Evolutionary conservation across 1,140 invertebrate genomes (phyloP).

Genomic region (Euura lappo): DNA sequence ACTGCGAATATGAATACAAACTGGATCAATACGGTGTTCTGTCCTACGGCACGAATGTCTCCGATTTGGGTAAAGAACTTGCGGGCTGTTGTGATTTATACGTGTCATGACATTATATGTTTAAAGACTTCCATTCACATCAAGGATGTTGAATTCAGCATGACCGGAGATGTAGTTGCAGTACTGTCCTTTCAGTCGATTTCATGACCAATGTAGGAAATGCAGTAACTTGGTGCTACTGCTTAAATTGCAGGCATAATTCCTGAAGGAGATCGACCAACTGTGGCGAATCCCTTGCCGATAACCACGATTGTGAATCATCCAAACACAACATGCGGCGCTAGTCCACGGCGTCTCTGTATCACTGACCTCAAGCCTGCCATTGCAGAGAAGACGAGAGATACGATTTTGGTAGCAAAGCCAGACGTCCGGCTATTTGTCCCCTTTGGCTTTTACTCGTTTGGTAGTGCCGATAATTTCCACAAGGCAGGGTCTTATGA

Average conservation of each 20-base stretch:
- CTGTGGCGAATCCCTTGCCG: not conserved
- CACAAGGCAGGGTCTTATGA: not conserved
- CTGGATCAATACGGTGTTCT: not conserved
- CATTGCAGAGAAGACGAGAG: not conserved
- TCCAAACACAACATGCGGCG: not conserved
- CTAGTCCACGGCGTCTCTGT: not conserved
- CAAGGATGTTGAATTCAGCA: too few relatives aligned
- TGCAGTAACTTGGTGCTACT: too few relatives aligned
- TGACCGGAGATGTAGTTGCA: too few relatives aligned
- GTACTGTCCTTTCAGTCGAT: too few relatives aligned
- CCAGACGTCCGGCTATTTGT: not conserved
- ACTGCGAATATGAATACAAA: constrained; percentile 49
- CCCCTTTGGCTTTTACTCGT: not conserved
- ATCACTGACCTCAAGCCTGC: not conserved
- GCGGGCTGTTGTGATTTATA: too few relatives aligned
- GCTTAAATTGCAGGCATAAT: not conserved
- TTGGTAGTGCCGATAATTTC: not conserved
- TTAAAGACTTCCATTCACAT: too few relatives aligned
- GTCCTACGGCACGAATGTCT: not conserved
- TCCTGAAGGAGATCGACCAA: not conserved
- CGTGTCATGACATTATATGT: too few relatives aligned
- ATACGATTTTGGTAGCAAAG: not conserved
- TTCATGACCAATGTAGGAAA: too few relatives aligned
- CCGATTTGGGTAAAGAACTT: not conserved
- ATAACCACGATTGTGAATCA: not conserved